Base-by-base conservation (phyloP, 2,797 vertebrate genomes). In the Lophotriccus pileatus region DNA sequence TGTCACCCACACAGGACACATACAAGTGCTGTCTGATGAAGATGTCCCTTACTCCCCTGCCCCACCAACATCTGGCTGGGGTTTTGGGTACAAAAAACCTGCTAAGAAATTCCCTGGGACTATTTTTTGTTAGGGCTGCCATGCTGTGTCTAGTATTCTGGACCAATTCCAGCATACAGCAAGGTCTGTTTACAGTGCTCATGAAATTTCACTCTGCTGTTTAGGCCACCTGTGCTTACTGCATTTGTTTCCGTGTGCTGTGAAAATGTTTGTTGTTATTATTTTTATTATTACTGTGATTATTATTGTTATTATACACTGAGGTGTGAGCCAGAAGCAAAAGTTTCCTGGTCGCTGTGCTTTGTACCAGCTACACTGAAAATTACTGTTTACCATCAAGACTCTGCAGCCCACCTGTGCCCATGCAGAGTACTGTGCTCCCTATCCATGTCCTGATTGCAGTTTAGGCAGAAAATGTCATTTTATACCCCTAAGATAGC, bases 381-480 rank as follows among this genome's bases (percentile, higher is more conserved):
- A 91, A 91, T 46, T 22, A 41, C 17, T 56, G 24, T 82, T 93
- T 79, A 58, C 41, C 44, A 11, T 34, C 18, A 63, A 47, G 1
- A 89, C 6, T 18, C 70, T 64, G 24, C 47, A 90, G 53, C 32
- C 50, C 52, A 79, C 17, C 27, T 47, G 23, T 44, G 58, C 28
- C 32, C n/a, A n/a, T 21, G 28, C 0, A 5, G 59, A 79, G 46
- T 2, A 0, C 16, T 52, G 24, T 32, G 34, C 41, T 79, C 39
- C 14, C 24, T 46, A 43, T 28, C 49, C 30, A 14, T 6, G 24
- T 28, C 34, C 76, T 62, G 46, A 50, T 27, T 53, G 44, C 52
- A 80, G 23, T 30, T 89, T 37, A 82, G 67, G n/a, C 23, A 79
- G 56, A 84, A 76, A 82, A 56, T 3, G 0, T 11, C 3, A 2